Conservation (phyloP, 2,888 invertebrate species). For the Heliconius erato region DNA sequence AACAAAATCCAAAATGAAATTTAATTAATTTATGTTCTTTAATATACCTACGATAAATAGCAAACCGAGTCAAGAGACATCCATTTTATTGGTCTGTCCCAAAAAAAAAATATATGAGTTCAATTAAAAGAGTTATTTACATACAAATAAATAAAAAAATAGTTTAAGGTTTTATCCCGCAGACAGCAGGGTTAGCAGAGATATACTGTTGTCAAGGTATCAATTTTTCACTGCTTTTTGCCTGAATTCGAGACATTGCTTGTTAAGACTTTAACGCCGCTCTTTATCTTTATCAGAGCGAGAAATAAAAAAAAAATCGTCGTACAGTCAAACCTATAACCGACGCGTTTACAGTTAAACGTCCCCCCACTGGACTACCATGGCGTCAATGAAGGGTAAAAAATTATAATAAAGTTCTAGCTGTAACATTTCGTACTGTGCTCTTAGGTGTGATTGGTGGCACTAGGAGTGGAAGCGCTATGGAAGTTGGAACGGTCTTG, state of each 20-base stretch:
- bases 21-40: background rate
- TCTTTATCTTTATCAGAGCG: background rate
- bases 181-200: too few relatives aligned
- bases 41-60: too few relatives aligned
- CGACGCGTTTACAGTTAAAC: background rate
- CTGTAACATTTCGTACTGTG: constrained; percentile 16
- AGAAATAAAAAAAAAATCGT: background rate
- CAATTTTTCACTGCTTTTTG: too few relatives aligned
- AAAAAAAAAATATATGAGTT: background rate
- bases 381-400: background rate
- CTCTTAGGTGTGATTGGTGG: constrained; percentile 47
- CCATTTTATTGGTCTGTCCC: background rate
- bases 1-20: background rate
- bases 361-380: background rate
- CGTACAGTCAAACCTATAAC: background rate
- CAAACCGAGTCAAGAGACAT: too few relatives aligned
- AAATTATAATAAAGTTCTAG: constrained; percentile 11
- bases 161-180: too few relatives aligned
- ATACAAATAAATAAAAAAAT: too few relatives aligned
- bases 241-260: too few relatives aligned
- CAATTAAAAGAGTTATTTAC: background rate
- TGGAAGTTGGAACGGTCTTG: constrained; percentile 76
- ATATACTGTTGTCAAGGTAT: too few relatives aligned
- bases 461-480: constrained; percentile 50
- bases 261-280: too few relatives aligned